Percentiles rank a stretch among this genome's conserved stretches.
Conservation (phyloP, 2,113 vertebrate species). For the Sinocyclocheilus maitianheensis region DNA sequence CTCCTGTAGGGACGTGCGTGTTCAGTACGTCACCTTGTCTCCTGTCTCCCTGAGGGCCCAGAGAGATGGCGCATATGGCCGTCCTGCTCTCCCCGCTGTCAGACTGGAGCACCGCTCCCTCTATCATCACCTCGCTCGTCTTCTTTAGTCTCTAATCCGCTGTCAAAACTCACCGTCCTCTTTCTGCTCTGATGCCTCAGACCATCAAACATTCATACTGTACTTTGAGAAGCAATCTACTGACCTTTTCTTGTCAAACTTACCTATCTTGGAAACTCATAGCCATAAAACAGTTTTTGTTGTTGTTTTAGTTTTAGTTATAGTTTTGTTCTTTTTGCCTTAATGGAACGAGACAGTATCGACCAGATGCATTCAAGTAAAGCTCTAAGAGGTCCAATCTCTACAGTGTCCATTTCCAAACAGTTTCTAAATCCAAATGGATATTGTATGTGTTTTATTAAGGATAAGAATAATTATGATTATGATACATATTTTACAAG, state of each 20-base stretch:
- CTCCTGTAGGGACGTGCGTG: conserved; percentile 65
- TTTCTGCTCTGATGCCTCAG: conserved; percentile 26
- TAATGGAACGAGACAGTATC: not conserved
- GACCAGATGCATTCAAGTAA: not conserved
- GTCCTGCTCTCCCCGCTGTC: conserved; percentile 70
- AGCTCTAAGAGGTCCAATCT: not conserved
- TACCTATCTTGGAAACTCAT: not conserved
- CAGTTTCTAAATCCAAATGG: too few species aligned
- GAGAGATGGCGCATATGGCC: conserved; percentile 77
- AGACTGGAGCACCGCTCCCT: conserved; percentile 63
- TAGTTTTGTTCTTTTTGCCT: not conserved
- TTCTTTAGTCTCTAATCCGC: conserved; percentile 57
- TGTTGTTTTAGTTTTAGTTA: not conserved
- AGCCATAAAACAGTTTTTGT: not conserved
- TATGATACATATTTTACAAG: too few species aligned
- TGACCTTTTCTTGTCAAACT: conserved; percentile 33
- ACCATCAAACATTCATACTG: conserved; percentile 40
- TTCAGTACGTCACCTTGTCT: conserved; percentile 73
- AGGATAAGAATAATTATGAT: too few species aligned
- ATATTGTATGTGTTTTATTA: too few species aligned
- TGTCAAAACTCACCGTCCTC: conserved; percentile 50
- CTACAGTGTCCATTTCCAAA: too few species aligned
- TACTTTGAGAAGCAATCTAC: conserved; percentile 22
- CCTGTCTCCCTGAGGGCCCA: conserved; percentile 67
- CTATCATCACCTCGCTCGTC: conserved; percentile 62